Conservation (phyloP, 2,888 invertebrate genomes). For the Eupithecia tripunctaria region DNA sequence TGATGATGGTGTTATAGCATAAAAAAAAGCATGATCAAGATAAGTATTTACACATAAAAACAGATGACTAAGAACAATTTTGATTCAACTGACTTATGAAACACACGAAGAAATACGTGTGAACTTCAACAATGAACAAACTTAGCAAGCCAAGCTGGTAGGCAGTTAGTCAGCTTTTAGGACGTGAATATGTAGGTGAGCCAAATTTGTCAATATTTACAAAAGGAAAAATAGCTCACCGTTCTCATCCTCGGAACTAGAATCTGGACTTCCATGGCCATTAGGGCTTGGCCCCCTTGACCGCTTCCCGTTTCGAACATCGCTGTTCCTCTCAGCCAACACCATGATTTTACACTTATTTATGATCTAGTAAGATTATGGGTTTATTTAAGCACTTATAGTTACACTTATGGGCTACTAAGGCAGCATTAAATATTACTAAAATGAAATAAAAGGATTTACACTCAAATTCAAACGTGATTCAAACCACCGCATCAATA, state of each 20-base stretch:
- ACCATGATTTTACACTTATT: slow-evolving; percentile 87
- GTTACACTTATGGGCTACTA: slow-evolving; percentile 44
- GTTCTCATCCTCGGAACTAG: slow-evolving; percentile 94
- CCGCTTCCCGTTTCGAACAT: slow-evolving; percentile 94
- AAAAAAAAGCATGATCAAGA: slow-evolving; percentile 76
- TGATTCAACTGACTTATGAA: slow-evolving; percentile 17
- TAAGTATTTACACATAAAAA: background rate
- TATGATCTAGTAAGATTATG: slow-evolving; percentile 57
- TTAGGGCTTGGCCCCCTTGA: slow-evolving; percentile 96
- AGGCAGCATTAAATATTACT: slow-evolving; percentile 48
- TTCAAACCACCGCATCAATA: slow-evolving; percentile 85
- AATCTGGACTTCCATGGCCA: slow-evolving; percentile 91
- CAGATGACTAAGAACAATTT: background rate
- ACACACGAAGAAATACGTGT: slow-evolving; percentile 21
- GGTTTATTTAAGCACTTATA: slow-evolving; percentile 47
- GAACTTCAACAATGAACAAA: slow-evolving; percentile 22
- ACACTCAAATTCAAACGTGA: slow-evolving; percentile 83
- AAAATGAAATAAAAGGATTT: slow-evolving; percentile 67
- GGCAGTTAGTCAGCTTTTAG: background rate
- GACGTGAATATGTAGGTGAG: background rate
- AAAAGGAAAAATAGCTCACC: slow-evolving; percentile 75
- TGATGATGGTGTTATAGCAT: slow-evolving; percentile 78
- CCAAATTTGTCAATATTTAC: background rate
- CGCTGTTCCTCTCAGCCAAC: slow-evolving; percentile 93
- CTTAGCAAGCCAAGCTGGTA: slow-evolving; percentile 4